Evolutionary conservation across 2,888 invertebrate genomes (phyloP).

Genomic region (Baronia brevicornis): DNA sequence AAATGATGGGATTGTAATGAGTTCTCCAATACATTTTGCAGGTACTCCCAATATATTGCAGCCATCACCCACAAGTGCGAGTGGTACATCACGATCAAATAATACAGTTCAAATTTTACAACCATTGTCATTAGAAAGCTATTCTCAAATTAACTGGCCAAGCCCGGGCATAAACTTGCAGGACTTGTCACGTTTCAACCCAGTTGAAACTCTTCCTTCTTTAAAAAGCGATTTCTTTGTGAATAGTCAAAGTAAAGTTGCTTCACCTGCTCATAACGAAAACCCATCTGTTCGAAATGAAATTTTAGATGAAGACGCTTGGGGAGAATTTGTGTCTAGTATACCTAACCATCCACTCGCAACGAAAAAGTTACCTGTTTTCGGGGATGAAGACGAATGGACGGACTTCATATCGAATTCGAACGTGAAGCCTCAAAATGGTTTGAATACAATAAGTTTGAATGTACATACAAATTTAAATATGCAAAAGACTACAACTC

Average conservation of each 20-base stretch:
- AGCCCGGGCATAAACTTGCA: constrained; percentile 75
- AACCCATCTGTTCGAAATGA: constrained; percentile 32
- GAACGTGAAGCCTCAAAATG: constrained; percentile 56
- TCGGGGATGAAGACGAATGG: constrained; percentile 67
- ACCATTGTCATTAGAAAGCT: constrained; percentile 64
- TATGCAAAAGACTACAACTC: constrained; percentile 42
- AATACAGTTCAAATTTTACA: constrained; percentile 63
- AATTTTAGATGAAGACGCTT: constrained; percentile 70
- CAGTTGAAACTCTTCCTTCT: constrained; percentile 62
- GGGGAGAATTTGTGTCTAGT: constrained; percentile 78
- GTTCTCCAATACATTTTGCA: constrained; percentile 18
- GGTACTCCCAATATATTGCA: constrained; percentile 37
- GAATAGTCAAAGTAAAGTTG: constrained; percentile 43
- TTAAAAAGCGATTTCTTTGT: constrained; percentile 52
- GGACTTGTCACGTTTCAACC: constrained; percentile 67
- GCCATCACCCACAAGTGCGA: constrained; percentile 34
- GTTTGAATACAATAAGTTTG: constrained; percentile 64
- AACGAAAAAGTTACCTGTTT: constrained; percentile 37
- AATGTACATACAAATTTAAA: constrained; percentile 64
- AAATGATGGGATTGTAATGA: constrained; percentile 24
- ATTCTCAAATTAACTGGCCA: constrained; percentile 78
- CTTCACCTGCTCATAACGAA: constrained; percentile 48
- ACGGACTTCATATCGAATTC: constrained; percentile 68
- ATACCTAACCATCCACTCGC: constrained; percentile 46
- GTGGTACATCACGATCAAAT: constrained; percentile 29